Evolutionary conservation across 1,140 invertebrate genomes (phyloP).

Genomic region (Scaptomyza pallida): DNA sequence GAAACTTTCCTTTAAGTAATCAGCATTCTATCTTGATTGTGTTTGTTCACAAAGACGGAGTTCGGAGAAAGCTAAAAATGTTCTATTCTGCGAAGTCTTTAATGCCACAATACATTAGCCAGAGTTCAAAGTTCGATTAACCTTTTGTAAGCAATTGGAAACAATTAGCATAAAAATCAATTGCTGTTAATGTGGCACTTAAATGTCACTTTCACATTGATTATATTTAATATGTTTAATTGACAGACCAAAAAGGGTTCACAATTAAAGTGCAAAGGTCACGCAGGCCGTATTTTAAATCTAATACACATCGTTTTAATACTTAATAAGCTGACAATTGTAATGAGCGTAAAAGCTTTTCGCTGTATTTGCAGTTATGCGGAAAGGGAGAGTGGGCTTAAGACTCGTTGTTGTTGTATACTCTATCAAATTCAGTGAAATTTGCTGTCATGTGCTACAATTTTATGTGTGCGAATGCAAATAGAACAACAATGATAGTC

Average conservation of each 20-base stretch:
- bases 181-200: neutral
- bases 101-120: neutral
- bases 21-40: no score
- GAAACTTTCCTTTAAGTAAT: no score
- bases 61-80: no score
- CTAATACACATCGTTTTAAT: neutral
- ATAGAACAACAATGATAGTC: slow-evolving; percentile 44
- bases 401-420: neutral
- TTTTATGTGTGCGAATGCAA: slow-evolving; percentile 32
- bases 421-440: slow-evolving; percentile 26
- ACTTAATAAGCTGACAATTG: neutral
- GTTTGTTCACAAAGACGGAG: no score
- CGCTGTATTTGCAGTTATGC: neutral
- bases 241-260: slow-evolving; percentile 28
- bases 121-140: neutral
- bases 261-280: slow-evolving; percentile 15
- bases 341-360: slow-evolving; percentile 25
- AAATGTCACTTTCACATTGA: slow-evolving; percentile 1
- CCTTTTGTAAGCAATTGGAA: neutral
- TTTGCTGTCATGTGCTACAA: slow-evolving; percentile 46
- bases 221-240: slow-evolving; percentile 4
- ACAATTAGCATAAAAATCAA: neutral
- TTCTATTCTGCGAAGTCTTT: no score
- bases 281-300: neutral
- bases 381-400: neutral